Percentiles rank a stretch among this genome's conserved stretches.
These are phyloP conservation scores for Sarotherodon lohbergeri DNA, from an alignment of 2,113 vertebrate genomes.

Conservation along the genomic window DNA sequence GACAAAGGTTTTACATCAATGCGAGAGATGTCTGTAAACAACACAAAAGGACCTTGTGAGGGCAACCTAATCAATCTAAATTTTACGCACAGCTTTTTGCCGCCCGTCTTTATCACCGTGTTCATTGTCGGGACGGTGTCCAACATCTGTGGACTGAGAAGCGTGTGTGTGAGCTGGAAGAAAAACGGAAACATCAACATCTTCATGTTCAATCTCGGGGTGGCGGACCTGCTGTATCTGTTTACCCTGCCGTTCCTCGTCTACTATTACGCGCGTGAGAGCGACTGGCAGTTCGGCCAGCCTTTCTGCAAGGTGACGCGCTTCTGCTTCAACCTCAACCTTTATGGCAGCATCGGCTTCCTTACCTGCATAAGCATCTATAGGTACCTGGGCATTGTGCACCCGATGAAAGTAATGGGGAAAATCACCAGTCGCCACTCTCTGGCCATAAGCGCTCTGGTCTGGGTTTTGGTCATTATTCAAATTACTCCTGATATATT, in stretches of 20 bases:
- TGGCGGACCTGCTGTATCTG: slow-evolving; percentile 79
- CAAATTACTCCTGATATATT: slow-evolving; percentile 72
- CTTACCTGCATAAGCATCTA: slow-evolving; percentile 83
- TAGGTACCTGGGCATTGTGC: slow-evolving; percentile 80
- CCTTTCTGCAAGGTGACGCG: slow-evolving; percentile 75
- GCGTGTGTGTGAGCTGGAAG: slow-evolving; percentile 20
- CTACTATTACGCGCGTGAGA: slow-evolving; percentile 65
- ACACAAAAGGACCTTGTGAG: slow-evolving; percentile 22
- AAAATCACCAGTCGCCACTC: slow-evolving; percentile 50
- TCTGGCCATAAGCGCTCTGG: neutral
- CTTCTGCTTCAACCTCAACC: slow-evolving; percentile 79
- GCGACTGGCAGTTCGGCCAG: slow-evolving; percentile 72
- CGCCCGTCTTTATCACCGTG: slow-evolving; percentile 63
- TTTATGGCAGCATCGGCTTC: slow-evolving; percentile 83
- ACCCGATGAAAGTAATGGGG: slow-evolving; percentile 74
- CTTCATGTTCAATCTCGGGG: slow-evolving; percentile 75
- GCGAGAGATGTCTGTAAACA: slow-evolving; percentile 46
- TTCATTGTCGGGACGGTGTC: slow-evolving; percentile 68
- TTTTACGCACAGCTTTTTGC: slow-evolving; percentile 70
- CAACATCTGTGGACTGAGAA: slow-evolving; percentile 63
- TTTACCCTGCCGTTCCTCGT: slow-evolving; percentile 77
- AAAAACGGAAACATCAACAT: slow-evolving; percentile 56
- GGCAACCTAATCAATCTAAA: neutral
- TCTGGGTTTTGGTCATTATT: slow-evolving; percentile 72
- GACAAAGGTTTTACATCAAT: neutral